These are phyloP conservation scores for Tillus elongatus DNA, from an alignment of 2,888 invertebrate species.

Conservation along the genomic window DNA sequence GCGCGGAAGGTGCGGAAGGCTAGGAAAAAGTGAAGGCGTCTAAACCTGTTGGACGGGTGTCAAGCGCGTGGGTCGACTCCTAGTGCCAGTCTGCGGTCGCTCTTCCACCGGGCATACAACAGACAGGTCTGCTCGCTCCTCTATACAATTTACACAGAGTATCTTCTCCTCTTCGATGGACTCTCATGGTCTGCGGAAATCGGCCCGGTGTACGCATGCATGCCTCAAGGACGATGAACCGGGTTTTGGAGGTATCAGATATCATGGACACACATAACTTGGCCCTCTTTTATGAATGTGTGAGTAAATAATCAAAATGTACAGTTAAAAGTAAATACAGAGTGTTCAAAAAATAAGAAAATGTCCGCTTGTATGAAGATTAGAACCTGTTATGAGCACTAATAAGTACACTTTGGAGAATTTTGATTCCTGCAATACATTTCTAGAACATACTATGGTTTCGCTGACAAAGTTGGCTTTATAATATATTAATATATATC, in stretches of 20 bases:
- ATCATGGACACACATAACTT: neutral
- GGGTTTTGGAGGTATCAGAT: constrained; percentile 6
- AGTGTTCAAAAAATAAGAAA: too few relatives aligned
- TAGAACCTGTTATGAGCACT: too few relatives aligned
- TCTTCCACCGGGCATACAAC: constrained; percentile 16
- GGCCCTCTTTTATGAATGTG: neutral
- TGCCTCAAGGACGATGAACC: constrained; percentile 10
- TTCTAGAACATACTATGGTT: too few relatives aligned
- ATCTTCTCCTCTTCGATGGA: constrained; percentile 9
- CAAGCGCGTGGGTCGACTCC: constrained; percentile 42
- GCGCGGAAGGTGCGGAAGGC: too few relatives aligned
- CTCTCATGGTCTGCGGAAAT: constrained; percentile 10
- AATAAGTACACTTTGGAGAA: too few relatives aligned
- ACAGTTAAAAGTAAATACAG: too few relatives aligned
- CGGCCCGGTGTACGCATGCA: constrained; percentile 6
- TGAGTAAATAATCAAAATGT: too few relatives aligned
- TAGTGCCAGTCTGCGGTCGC: constrained; percentile 27
- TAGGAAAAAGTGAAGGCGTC: constrained; percentile 43
- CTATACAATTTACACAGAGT: too few relatives aligned
- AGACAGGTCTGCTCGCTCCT: constrained; percentile 29
- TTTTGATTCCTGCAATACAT: too few relatives aligned
- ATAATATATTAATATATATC: too few relatives aligned
- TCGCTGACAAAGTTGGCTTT: too few relatives aligned
- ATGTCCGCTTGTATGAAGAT: too few relatives aligned
- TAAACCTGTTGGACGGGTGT: constrained; percentile 45